Base-by-base conservation (phyloP, 2,113 vertebrate species). In the Colius striatus region DNA sequence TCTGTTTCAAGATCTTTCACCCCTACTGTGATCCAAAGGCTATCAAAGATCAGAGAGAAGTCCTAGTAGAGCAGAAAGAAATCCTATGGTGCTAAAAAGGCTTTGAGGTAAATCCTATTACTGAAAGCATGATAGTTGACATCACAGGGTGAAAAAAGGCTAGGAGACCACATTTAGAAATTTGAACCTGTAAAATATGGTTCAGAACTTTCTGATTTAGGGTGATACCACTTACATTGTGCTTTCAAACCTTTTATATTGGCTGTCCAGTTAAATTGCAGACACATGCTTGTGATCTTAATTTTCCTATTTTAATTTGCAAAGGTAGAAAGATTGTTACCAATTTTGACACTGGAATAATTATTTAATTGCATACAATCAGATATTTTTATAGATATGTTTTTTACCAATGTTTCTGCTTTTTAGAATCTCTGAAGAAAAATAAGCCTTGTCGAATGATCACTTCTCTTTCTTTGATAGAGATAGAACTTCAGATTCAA, bases 1-100 rank as follows among this genome's bases (percentile, higher is more conserved):
- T 97, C 90, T 4, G 18, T 97, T 97, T 97, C 89, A 97, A 96
- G 72, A 81, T 54, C 29, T 87, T 66, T 95, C 83, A 94, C 60
- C 43, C 63, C 32, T 45, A 81, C 27, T 41, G 88, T 84, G 74
- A 95, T 95, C 63, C 89, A 95, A 96, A 97, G 82, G 38, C 87
- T 94, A 92, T 61, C 23, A 19, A 75, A 89, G 76, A 88, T 95
- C 92, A 96, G 61, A 96, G 41, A 90, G 43, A 94, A 83, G 29
- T 89, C 88, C 62, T 91, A 30, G 27, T 72, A 61, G 65, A 72
- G 32, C 25, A 78, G 22, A 76, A 89, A 93, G 86, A 87, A 84
- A 79, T 78, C 94, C 77, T 94, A 18, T 47, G 62, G 73, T 84
- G 89, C 48, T 84, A 91, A 83, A 96, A 95, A 94, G 47, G 11